These are phyloP conservation scores for Esox niger DNA, from an alignment of 2,113 vertebrate genomes.

Conservation along the genomic window DNA sequence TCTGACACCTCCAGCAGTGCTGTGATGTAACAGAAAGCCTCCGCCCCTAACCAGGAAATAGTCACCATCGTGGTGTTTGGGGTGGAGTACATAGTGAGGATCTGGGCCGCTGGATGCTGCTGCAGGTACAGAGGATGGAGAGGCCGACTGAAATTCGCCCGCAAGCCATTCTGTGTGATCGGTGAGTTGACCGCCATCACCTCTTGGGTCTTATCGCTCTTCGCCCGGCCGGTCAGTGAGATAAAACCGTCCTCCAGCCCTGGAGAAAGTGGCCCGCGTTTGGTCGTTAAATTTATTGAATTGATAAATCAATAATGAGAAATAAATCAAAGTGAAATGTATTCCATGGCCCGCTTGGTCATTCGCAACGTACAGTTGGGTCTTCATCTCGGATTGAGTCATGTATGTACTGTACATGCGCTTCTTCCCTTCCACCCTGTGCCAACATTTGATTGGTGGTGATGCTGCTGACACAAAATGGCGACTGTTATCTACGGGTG, in stretches of 20 bases:
- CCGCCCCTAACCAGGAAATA: conserved; percentile 79
- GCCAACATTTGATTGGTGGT: neutral
- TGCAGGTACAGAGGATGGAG: conserved; percentile 95
- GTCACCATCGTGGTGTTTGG: conserved; percentile 98
- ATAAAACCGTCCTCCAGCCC: neutral
- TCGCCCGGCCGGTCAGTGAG: neutral
- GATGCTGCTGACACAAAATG: neutral
- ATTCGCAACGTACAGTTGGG: neutral
- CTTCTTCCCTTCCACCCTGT: neutral
- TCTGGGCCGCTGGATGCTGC: conserved; percentile 96
- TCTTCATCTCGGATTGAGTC: neutral
- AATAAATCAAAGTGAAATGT: no score
- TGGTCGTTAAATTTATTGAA: no score
- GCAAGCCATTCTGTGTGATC: conserved; percentile 96
- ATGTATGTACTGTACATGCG: no score
- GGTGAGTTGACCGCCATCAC: conserved; percentile 71
- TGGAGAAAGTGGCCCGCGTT: neutral
- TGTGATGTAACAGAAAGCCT: neutral
- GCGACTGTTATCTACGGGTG: neutral
- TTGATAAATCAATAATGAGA: no score
- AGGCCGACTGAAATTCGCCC: conserved; percentile 90
- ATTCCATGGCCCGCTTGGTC: neutral
- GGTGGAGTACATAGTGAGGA: conserved; percentile 94
- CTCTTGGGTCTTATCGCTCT: neutral
- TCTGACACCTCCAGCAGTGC: neutral